A percentile compares a stretch with the other conserved stretches of the same genome.
Conservation (phyloP, 2,797 vertebrate genomes). For the Cottoperca gobio region DNA sequence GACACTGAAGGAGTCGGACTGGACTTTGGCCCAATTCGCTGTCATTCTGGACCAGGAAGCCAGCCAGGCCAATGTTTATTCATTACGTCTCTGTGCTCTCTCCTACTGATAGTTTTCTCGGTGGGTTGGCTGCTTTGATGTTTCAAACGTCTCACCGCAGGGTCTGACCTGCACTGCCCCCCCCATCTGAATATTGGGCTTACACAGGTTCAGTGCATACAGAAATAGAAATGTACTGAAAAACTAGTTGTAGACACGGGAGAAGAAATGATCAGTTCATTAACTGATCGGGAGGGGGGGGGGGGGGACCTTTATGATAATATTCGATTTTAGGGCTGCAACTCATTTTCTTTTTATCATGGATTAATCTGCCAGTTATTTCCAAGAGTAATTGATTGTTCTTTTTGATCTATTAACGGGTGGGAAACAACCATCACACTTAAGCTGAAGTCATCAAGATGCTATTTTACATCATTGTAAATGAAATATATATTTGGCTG, state of each 20-base stretch:
- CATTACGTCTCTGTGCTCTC: slow-evolving; percentile 21
- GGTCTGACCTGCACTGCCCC: slow-evolving; percentile 18
- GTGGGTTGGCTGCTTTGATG: slow-evolving; percentile 39
- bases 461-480: neutral
- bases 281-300: too few species aligned
- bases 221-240: neutral
- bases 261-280: neutral
- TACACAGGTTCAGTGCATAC: neutral
- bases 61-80: slow-evolving; percentile 54
- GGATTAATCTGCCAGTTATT: neutral
- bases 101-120: slow-evolving; percentile 18
- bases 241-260: neutral
- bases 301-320: neutral
- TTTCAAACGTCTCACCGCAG: slow-evolving; percentile 20
- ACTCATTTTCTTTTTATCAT: neutral
- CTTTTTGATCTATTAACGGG: neutral
- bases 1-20: slow-evolving; percentile 22
- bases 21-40: slow-evolving; percentile 42
- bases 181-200: slow-evolving; percentile 6
- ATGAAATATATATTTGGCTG: neutral
- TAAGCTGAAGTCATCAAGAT: neutral
- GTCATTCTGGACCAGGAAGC: slow-evolving; percentile 39
- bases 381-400: neutral
- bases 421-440: neutral
- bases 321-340: neutral